phyloP scores from a whole-genome alignment of 2,797 vertebrate species.

The Momotus momota region DNA sequence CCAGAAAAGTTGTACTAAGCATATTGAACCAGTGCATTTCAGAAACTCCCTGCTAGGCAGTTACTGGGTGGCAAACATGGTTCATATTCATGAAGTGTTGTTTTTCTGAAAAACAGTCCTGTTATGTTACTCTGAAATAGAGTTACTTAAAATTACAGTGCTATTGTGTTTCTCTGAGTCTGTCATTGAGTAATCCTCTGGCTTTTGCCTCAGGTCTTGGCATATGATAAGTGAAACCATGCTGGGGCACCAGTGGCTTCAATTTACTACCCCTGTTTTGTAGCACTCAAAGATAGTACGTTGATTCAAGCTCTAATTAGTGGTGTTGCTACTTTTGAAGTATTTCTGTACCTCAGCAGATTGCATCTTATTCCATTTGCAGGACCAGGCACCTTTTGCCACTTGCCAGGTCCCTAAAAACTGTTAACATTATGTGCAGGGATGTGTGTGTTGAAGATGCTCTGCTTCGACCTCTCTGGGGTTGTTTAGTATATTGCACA shows the following conservation, averaged over 20 bases:
- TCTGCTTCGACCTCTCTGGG: neutral
- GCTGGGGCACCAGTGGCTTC: neutral
- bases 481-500: no score
- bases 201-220: neutral
- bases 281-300: neutral
- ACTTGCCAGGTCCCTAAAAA: neutral
- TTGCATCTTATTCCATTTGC: neutral
- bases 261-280: neutral
- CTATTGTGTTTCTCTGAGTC: neutral
- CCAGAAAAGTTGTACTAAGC: neutral
- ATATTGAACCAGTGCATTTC: neutral
- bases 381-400: neutral
- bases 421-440: accelerated
- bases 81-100: neutral
- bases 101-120: neutral
- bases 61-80: neutral
- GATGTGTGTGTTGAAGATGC: accelerated
- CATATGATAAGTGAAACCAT: neutral
- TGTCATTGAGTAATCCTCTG: neutral
- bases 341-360: neutral
- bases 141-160: neutral
- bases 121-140: neutral
- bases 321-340: neutral
- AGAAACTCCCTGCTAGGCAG: neutral
- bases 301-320: neutral